Evolutionary conservation across 2,888 invertebrate genomes (phyloP).

Genomic region (Entomobrya proxima): DNA sequence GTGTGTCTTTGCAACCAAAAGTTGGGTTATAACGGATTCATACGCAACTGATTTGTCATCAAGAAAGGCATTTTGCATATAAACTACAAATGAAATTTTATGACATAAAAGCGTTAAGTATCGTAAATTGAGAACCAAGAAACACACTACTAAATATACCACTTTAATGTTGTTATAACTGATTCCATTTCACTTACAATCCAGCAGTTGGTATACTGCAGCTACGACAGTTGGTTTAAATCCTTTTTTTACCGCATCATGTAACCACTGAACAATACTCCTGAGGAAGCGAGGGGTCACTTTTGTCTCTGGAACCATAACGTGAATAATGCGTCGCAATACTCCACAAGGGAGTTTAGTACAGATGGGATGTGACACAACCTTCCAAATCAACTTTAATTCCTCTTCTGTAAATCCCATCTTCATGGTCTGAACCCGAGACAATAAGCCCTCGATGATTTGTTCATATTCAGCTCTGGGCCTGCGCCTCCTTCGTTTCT

Average conservation of each 20-base stretch:
- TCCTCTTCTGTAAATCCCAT: not conserved
- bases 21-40: no score
- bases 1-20: no score
- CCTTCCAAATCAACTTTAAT: constrained; percentile 1
- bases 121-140: not conserved
- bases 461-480: not conserved
- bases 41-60: no score
- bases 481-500: not conserved
- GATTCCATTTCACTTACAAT: constrained; percentile 18
- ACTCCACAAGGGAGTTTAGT: not conserved
- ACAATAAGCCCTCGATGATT: not conserved
- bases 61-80: not conserved
- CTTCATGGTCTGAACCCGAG: no score
- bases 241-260: not conserved
- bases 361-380: not conserved
- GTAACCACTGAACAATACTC: constrained; percentile 4
- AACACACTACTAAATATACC: not conserved
- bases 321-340: not conserved
- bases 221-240: constrained; percentile 5
- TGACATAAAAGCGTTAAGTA: no score
- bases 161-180: not conserved
- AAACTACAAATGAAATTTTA: no score
- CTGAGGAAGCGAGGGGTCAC: not conserved
- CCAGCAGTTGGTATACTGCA: constrained; percentile 6
- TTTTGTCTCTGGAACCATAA: not conserved